Conservation (phyloP, 2,113 vertebrate species). For the Lycaon pictus region DNA sequence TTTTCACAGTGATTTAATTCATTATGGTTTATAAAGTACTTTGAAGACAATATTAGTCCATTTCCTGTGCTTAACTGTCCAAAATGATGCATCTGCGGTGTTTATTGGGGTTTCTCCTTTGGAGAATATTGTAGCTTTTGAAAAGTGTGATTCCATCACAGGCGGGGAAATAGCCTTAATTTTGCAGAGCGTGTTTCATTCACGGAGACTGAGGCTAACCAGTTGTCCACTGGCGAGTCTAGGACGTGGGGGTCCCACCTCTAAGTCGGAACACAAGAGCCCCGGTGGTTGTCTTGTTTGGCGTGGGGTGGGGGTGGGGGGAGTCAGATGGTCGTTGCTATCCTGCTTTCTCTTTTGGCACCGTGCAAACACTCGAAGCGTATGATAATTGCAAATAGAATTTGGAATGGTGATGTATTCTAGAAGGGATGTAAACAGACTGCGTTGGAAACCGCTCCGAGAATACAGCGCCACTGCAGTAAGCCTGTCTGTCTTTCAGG, state of each 20-base stretch:
- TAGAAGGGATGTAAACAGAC: conserved; percentile 70
- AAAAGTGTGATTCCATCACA: conserved; percentile 55
- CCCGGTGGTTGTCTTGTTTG: conserved; percentile 55
- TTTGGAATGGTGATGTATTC: conserved; percentile 65
- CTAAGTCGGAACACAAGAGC: conserved; percentile 11
- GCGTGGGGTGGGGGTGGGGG: not conserved
- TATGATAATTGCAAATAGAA: conserved; percentile 61
- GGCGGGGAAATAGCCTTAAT: conserved; percentile 3
- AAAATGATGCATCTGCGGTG: not conserved
- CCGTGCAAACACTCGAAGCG: not conserved
- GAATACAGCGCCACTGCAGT: conserved; percentile 83
- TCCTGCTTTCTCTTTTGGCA: conserved; percentile 57
- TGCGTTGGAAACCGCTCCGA: not conserved
- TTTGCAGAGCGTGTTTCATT: conserved; percentile 67
- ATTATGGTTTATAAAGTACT: conserved; percentile 66
- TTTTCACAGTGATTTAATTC: conserved; percentile 73
- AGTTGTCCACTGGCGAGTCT: not conserved
- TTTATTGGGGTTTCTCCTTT: conserved; percentile 60
- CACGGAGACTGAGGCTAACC: conserved; percentile 23
- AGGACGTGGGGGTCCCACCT: conserved; percentile 8
- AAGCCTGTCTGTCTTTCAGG: conserved; percentile 90
- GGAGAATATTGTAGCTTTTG: conserved; percentile 66
- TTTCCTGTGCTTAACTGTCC: conserved; percentile 57
- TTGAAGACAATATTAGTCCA: conserved; percentile 60
- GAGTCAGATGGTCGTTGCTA: not conserved